Percentiles rank a stretch among this genome's conserved stretches.
These are phyloP conservation scores for Alauda arvensis DNA, from an alignment of 2,797 vertebrate species.

Conservation along the genomic window DNA sequence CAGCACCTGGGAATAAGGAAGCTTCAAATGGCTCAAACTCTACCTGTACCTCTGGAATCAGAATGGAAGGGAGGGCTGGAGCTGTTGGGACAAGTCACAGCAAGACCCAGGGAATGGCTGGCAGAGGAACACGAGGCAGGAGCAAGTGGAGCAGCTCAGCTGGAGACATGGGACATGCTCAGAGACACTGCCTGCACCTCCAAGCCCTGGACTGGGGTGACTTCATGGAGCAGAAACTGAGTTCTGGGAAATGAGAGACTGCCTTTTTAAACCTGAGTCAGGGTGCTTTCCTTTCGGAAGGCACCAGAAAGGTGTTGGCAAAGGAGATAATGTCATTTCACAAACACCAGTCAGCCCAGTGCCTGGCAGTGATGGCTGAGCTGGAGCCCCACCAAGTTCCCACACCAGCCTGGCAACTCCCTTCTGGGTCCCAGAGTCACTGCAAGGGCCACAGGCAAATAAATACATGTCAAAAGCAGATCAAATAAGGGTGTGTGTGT, in stretches of 20 bases:
- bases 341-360: background rate
- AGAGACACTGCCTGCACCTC: background rate
- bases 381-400: accelerated
- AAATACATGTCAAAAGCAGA: background rate
- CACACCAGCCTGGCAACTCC: background rate
- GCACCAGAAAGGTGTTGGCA: background rate
- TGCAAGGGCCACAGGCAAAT: background rate
- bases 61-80: background rate
- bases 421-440: background rate
- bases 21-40: background rate
- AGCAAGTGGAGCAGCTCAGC: background rate
- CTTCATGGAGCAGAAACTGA: background rate
- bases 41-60: background rate
- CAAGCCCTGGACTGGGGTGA: background rate
- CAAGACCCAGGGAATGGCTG: accelerated
- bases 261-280: background rate
- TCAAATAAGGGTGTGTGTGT: background rate
- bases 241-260: background rate
- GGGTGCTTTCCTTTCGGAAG: background rate
- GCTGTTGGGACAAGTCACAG: background rate
- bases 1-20: background rate
- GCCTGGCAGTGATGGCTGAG: background rate
- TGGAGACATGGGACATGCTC: background rate
- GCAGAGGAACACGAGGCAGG: background rate
- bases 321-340: background rate